phyloP scores from a whole-genome alignment of 1,140 invertebrate species.

The Manduca sexta region DNA sequence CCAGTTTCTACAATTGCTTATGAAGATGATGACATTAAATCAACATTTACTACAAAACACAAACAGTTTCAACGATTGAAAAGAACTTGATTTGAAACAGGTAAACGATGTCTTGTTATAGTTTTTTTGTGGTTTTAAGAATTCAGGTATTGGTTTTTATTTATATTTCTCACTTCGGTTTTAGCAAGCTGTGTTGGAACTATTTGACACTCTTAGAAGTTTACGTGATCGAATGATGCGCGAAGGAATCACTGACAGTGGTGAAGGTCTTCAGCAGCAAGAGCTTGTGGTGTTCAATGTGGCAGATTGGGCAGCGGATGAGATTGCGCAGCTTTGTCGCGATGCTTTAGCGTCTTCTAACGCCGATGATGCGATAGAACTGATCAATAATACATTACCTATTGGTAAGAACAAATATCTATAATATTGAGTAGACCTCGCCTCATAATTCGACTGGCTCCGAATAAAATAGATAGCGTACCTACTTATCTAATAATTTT shows the following conservation, averaged over 20 bases:
- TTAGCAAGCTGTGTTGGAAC: slow-evolving; percentile 52
- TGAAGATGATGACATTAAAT: slow-evolving; percentile 35
- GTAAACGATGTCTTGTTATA: slow-evolving; percentile 16
- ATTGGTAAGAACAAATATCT: slow-evolving; percentile 30
- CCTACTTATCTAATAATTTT: too few relatives aligned
- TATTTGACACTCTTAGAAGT: slow-evolving; percentile 37
- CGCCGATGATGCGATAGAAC: slow-evolving; percentile 31
- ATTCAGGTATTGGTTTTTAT: too few relatives aligned
- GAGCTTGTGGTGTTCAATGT: slow-evolving; percentile 55
- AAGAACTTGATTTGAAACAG: slow-evolving; percentile 59
- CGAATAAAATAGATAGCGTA: too few relatives aligned
- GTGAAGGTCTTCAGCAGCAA: slow-evolving; percentile 27
- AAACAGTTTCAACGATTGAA: slow-evolving; percentile 50
- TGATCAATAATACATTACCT: slow-evolving; percentile 33
- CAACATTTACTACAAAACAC: slow-evolving; percentile 30
- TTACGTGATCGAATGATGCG: slow-evolving; percentile 39
- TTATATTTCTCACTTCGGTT: neutral
- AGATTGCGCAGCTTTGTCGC: slow-evolving; percentile 45
- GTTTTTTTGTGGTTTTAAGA: neutral
- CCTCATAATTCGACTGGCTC: too few relatives aligned
- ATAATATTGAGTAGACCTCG: too few relatives aligned
- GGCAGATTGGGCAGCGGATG: slow-evolving; percentile 52
- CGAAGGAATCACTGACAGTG: slow-evolving; percentile 32
- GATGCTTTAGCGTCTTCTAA: slow-evolving; percentile 29
- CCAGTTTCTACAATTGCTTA: slow-evolving; percentile 2